A percentile compares a stretch with the other conserved stretches of the same genome.
Conservation (phyloP, 2,113 vertebrate species). For the Edolisoma coerulescens region DNA sequence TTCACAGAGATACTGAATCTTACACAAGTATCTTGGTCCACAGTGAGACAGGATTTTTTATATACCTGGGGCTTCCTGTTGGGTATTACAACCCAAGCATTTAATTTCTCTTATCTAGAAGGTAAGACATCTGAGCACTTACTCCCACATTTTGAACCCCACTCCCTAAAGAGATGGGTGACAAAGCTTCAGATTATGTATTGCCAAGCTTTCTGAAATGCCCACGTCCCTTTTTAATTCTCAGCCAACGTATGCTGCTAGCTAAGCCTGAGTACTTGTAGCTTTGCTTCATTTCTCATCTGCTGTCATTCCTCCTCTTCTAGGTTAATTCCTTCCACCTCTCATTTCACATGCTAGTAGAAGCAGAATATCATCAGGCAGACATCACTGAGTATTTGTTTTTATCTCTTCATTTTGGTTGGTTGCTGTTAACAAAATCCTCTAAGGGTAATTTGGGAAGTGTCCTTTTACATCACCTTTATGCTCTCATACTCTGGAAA, state of each 20-base stretch:
- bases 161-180: background rate
- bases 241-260: background rate
- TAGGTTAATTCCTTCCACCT: slow-evolving; percentile 52
- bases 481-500: background rate
- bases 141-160: background rate
- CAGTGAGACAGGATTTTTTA: background rate
- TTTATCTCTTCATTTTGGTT: slow-evolving; percentile 17
- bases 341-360: slow-evolving; percentile 20
- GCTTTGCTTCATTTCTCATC: slow-evolving; percentile 48
- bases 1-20: background rate
- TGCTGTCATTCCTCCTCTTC: slow-evolving; percentile 20
- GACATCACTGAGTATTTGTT: slow-evolving; percentile 27
- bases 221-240: background rate
- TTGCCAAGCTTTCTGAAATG: background rate
- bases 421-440: slow-evolving; percentile 28
- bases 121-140: background rate
- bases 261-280: background rate
- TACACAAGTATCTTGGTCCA: background rate
- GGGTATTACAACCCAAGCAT: background rate
- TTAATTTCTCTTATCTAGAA: background rate
- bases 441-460: slow-evolving; percentile 25
- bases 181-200: background rate
- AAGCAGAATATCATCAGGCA: slow-evolving; percentile 32
- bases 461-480: slow-evolving; percentile 41
- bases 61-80: background rate